A percentile compares a stretch with the other conserved stretches of the same genome.
These are phyloP conservation scores for Drosophila arawakana DNA, from an alignment of 1,140 invertebrate genomes.

Conservation along the genomic window DNA sequence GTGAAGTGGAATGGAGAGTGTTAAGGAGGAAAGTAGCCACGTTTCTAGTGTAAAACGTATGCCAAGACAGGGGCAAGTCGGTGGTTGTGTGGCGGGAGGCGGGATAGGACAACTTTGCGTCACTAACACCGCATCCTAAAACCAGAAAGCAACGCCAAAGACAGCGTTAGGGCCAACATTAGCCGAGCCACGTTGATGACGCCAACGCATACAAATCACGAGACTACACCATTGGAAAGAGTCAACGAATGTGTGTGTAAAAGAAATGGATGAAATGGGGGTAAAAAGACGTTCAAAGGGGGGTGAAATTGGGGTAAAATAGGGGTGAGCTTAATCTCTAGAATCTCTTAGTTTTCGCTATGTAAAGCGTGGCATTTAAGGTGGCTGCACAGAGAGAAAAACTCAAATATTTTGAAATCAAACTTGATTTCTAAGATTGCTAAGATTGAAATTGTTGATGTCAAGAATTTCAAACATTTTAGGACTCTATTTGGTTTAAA, in stretches of 20 bases:
- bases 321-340: slow-evolving; percentile 59
- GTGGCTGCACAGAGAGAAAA: slow-evolving; percentile 13
- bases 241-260: slow-evolving; percentile 7
- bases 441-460: too few species aligned
- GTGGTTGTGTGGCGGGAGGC: background rate
- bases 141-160: background rate
- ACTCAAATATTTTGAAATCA: too few species aligned
- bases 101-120: slow-evolving; percentile 14
- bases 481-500: too few species aligned
- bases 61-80: slow-evolving; percentile 6
- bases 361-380: slow-evolving; percentile 74
- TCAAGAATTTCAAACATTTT: too few species aligned
- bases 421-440: too few species aligned
- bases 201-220: slow-evolving; percentile 75
- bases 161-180: slow-evolving; percentile 24
- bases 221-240: slow-evolving; percentile 19
- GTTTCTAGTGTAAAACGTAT: slow-evolving; percentile 63
- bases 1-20: slow-evolving; percentile 6
- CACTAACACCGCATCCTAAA: slow-evolving; percentile 17
- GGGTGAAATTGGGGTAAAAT: slow-evolving; percentile 21
- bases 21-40: slow-evolving; percentile 32
- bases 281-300: background rate
- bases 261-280: slow-evolving; percentile 12
- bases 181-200: slow-evolving; percentile 44
- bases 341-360: slow-evolving; percentile 77